Evolutionary conservation across 2,797 vertebrate genomes (phyloP), one percentile per base, ranked within the genome.

Genomic region (Typhlichthys eigenmanni): DNA sequence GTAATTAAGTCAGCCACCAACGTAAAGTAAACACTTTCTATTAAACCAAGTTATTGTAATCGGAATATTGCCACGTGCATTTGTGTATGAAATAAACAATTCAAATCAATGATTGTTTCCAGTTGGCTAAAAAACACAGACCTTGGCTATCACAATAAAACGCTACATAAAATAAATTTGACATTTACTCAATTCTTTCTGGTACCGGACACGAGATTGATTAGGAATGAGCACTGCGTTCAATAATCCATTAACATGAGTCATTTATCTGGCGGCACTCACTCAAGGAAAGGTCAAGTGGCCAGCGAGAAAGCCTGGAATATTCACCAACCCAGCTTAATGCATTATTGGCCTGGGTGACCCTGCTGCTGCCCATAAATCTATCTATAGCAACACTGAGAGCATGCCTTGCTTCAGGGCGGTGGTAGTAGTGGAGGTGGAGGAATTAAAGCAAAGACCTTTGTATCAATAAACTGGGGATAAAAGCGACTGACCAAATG

Each of bases 361-460:
- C 68, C 76, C 66, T 66, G 50, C 68, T 60, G 69, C 49, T 75
- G 77, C 82, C 74, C 69, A 50, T 49, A 14, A 17, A 54, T 60
- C 81, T 86, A 88, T 73, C 78, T 85, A 81, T 83, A 87, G 83
- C 9, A 1, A 1, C 58, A 11, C 24, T 1, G 59, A 74, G 65
- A 43, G 58, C 63, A 45, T 13, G 60, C 1, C 38, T 43, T 17
- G 2, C 69, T 62, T 62, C 69, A 47, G 63, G 57, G 56, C 58
- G n/a, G 13, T 47, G 17, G 24, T 29, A 29, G 24, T 29, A 29
- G 4, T 29, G 24, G 24, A 29, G 24, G 24, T 55, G 43, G 43
- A 51, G 34, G 45, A 56, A 55, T 38, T 16, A 45, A 58, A 78
- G 60, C 60, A 47, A 7, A 58, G 52, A 66, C 43, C 64, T 49